Evolutionary conservation across 2,797 vertebrate species (phyloP).

Genomic region (Synanceia verrucosa): DNA sequence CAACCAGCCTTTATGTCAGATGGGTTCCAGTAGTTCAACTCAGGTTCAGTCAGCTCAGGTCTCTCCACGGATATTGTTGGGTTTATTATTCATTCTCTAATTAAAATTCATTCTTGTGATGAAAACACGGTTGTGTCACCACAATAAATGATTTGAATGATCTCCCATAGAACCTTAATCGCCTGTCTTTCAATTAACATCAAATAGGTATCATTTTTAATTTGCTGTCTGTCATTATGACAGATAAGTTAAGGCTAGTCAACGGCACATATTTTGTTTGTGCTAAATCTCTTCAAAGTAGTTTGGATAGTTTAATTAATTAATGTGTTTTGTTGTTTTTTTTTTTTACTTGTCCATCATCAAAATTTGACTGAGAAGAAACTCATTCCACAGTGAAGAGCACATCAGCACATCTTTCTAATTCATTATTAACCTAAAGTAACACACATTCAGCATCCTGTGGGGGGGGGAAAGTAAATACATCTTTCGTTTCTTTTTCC

Average conservation of each 20-base stretch:
- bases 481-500: background rate
- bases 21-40: conserved; percentile 10
- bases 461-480: background rate
- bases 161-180: background rate
- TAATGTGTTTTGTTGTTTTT: background rate
- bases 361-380: no score
- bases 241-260: background rate
- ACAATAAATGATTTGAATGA: conserved; percentile 11
- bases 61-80: background rate
- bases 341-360: background rate
- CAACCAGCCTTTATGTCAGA: conserved; percentile 39
- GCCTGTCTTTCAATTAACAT: background rate
- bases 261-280: background rate
- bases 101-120: conserved; percentile 10
- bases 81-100: conserved; percentile 7
- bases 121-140: conserved; percentile 7
- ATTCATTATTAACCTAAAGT: no score
- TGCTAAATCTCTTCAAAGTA: background rate
- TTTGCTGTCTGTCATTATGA: background rate
- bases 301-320: background rate
- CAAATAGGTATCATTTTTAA: background rate
- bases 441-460: no score
- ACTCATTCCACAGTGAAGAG: no score
- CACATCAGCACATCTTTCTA: no score
- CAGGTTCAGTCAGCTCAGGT: background rate